Conservation (phyloP, 2,113 vertebrate species). For the Xyrauchen texanus region DNA sequence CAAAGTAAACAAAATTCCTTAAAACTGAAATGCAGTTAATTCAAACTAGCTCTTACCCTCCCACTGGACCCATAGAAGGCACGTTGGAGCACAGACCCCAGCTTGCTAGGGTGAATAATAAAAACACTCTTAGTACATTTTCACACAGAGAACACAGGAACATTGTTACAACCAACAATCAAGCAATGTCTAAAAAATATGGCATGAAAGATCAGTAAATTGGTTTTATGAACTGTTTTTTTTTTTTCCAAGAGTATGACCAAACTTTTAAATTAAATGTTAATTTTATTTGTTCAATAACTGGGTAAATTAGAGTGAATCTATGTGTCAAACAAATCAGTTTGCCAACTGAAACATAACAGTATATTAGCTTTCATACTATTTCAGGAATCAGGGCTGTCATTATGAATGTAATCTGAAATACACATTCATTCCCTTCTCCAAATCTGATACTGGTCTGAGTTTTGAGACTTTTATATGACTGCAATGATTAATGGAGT, state of each 20-base stretch:
- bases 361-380: background rate
- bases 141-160: background rate
- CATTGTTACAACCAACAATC: background rate
- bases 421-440: too few relatives aligned
- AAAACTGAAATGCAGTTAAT: too few relatives aligned
- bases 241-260: background rate
- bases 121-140: constrained; percentile 22
- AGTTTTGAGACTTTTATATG: background rate
- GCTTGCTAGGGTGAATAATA: constrained; percentile 65
- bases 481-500: background rate
- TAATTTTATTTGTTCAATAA: background rate
- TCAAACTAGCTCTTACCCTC: constrained; percentile 66
- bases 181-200: background rate
- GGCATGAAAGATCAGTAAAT: too few relatives aligned
- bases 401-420: background rate
- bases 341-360: background rate
- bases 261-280: background rate
- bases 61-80: constrained; percentile 81
- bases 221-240: background rate
- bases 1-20: too few relatives aligned
- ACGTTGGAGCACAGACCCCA: constrained; percentile 83
- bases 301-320: background rate
- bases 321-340: background rate
- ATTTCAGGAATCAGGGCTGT: background rate
- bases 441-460: too few relatives aligned